These are phyloP conservation scores for Etheostoma nigrum DNA, from an alignment of 2,797 vertebrate species.

Conservation along the genomic window DNA sequence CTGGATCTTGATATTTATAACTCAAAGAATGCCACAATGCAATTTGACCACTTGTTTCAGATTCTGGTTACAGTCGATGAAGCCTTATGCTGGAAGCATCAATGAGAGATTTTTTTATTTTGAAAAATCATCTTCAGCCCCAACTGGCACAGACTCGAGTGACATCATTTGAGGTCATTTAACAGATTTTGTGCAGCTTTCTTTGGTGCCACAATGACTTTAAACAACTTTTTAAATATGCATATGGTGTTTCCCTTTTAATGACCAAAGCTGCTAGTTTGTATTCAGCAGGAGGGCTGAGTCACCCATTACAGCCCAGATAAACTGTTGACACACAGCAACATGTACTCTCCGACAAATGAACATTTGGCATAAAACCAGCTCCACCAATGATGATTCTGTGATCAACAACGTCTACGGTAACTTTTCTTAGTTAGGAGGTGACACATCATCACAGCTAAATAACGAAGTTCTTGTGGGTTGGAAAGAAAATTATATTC, in stretches of 20 bases:
- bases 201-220: not conserved
- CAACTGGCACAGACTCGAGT: not conserved
- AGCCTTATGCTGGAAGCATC: too few relatives aligned
- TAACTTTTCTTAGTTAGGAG: slow-evolving; percentile 41
- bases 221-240: slow-evolving; percentile 1
- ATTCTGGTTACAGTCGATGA: not conserved
- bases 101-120: not conserved
- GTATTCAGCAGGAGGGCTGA: slow-evolving; percentile 26
- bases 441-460: slow-evolving; percentile 48
- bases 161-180: not conserved
- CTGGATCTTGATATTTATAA: not conserved
- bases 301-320: slow-evolving; percentile 20
- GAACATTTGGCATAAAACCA: slow-evolving; percentile 20
- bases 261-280: slow-evolving; percentile 10
- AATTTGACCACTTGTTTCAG: not conserved
- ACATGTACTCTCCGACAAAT: slow-evolving; percentile 35
- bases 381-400: slow-evolving; percentile 19
- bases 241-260: slow-evolving; percentile 18
- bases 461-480: slow-evolving; percentile 34
- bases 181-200: not conserved
- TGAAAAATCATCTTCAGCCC: not conserved
- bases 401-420: slow-evolving; percentile 19
- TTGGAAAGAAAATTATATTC: slow-evolving; percentile 33
- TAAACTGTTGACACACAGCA: slow-evolving; percentile 30
- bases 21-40: not conserved